Evolutionary conservation across 2,888 invertebrate species (phyloP), one percentile per base, ranked within the genome.

Genomic region (Clivina fossor): DNA sequence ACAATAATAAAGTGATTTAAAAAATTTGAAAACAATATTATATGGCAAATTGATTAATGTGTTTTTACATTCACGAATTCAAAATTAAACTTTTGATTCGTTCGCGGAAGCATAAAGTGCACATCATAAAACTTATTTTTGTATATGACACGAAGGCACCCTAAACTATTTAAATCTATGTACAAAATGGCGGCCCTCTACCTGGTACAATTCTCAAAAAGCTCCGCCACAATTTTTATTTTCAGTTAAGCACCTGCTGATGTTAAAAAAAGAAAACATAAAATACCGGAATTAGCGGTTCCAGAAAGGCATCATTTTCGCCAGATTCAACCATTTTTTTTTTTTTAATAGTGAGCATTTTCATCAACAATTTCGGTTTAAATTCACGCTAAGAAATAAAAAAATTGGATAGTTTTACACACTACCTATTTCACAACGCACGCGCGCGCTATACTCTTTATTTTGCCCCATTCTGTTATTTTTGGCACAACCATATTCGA

Each of bases 401-500:
- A 30, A 30, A 30, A 30, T 3, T 5, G 26, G 5, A 7, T 8
- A 26, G 26, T 7, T 26, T 26, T 26, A 5, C 9, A 30, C 30
- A 30, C 30, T 13, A 8, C 26, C n/a, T 30, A 30, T 3, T 11
- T 30, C 13, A 30, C n/a, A n/a, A n/a, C n/a, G n/a, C n/a, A n/a
- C n/a, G n/a, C n/a, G n/a, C n/a, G n/a, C n/a, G n/a, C n/a, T n/a
- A 38, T 41, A 32, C 19, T 19, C 13, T 22, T 3, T 4, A 8
- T 46, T 30, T 46, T 30, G 35, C 15, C 35, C 8, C 11, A 13
- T 40, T n/a, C 40, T 20, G 37, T 26, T 35, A 30, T 44, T 40
- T n/a, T 54, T 54, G 54, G 54, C 54, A 54, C 54, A 54, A 54
- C 54, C 54, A 54, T 54, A 20, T 46, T 51, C 51, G 35, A 51